Base-by-base conservation (phyloP, 2,113 vertebrate genomes). In the Chamaea fasciata region DNA sequence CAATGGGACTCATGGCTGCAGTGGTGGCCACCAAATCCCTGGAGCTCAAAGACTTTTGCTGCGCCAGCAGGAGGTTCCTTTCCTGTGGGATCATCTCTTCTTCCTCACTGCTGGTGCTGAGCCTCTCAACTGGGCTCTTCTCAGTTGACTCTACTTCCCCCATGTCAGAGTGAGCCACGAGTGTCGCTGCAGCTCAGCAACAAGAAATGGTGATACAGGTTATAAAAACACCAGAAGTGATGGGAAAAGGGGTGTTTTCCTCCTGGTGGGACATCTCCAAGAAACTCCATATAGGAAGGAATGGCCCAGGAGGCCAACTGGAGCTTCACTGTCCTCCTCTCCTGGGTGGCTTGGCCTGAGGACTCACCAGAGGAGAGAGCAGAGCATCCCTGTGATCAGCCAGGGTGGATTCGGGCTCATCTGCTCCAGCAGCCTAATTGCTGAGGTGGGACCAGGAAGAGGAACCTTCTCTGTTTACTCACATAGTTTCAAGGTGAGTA, bases 401-500 rank as follows among this genome's bases (percentile, higher is more conserved):
- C 0, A 1, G 63, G 62, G 28, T 57, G 37, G n/a, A 35, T 37
- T 31, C 3, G 10, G 49, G 62, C 68, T 71, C 2, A 0, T 44
- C 74, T 64, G 62, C 62, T 65, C 44, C 92, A 28, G 42, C 78
- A 52, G 74, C 78, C 67, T 56, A 24, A 73, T 33, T 65, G 62
- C 83, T 2, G 3, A 85, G 79, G 75, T 88, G 88, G 68, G 88
- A 88, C 21, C 33, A 27, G 88, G 83, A 92, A 95, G 86, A 83
- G 79, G 50, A 92, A 83, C 53, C 75, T 77, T 67, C 70, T 83
- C 50, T 96, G 83, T 80, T 96, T 92, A 76, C 86, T 77, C 86
- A 30, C 90, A 92, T 88, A 90, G 49, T 88, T 97, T 81, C 31
- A 56, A 47, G 83, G 83, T 93, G 92, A 94, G 85, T 95, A 95